Evolutionary conservation across 2,797 vertebrate species (phyloP).

Genomic region (Cirrhinus molitorella): DNA sequence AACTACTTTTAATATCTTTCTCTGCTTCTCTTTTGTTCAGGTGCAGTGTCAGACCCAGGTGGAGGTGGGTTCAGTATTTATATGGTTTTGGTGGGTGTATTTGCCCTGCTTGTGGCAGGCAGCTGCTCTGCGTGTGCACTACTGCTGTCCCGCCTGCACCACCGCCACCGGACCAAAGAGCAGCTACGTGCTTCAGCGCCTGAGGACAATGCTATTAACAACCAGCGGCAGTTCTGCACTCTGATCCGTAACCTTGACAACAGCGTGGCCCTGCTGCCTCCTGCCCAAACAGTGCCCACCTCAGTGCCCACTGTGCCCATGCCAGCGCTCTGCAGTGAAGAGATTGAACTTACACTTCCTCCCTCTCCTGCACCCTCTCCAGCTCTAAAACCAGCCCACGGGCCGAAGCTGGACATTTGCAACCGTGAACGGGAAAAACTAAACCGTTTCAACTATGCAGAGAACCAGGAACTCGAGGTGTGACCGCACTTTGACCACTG

Average conservation of each 20-base stretch:
- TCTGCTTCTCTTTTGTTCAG: conserved; percentile 46
- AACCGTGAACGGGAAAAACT: conserved; percentile 84
- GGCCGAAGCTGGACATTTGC: conserved; percentile 82
- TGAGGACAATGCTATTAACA: conserved; percentile 79
- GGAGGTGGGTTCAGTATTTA: conserved; percentile 71
- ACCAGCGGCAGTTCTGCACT: conserved; percentile 81
- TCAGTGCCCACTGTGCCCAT: conserved; percentile 54
- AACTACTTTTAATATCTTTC: neutral
- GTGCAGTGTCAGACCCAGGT: conserved; percentile 70
- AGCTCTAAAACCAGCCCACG: conserved; percentile 72
- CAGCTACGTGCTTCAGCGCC: conserved; percentile 49
- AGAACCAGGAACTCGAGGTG: conserved; percentile 78
- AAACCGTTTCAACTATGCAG: conserved; percentile 79
- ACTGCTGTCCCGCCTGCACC: conserved; percentile 75
- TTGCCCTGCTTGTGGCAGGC: conserved; percentile 72
- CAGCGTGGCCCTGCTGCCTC: conserved; percentile 62
- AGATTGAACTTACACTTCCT: conserved; percentile 80
- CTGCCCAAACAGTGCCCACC: conserved; percentile 36
- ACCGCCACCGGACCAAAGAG: conserved; percentile 73
- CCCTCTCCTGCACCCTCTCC: conserved; percentile 71
- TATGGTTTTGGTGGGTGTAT: conserved; percentile 75
- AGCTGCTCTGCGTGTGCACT: conserved; percentile 71
- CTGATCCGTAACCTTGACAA: conserved; percentile 82
- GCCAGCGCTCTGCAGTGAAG: conserved; percentile 71
- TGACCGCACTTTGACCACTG: conserved; percentile 67